Conservation (phyloP, 2,113 vertebrate species). For the Melanerpes aurifrons region DNA sequence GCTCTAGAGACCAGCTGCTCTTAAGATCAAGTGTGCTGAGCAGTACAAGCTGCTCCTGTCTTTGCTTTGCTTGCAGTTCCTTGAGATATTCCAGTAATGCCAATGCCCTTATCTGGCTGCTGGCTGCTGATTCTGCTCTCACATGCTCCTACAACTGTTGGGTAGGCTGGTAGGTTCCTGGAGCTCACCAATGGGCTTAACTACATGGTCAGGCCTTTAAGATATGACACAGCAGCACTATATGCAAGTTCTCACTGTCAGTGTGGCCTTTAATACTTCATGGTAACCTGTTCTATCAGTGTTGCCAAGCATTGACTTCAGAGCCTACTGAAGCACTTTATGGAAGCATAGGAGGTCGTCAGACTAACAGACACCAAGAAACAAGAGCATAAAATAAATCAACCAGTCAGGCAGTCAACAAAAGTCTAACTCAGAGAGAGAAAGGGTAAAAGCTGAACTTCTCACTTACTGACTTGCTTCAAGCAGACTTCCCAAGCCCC, state of each 20-base stretch:
- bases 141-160: fast-evolving
- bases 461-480: neutral
- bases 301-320: neutral
- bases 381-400: neutral
- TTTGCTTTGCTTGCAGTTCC: neutral
- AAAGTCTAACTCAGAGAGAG: neutral
- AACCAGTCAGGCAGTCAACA: neutral
- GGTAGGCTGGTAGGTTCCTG: neutral
- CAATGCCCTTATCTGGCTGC: neutral
- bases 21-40: neutral
- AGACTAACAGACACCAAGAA: neutral
- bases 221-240: neutral
- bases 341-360: fast-evolving
- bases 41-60: neutral
- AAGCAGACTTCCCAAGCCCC: neutral
- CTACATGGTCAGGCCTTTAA: neutral
- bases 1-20: neutral
- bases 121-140: neutral
- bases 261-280: neutral
- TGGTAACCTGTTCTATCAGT: neutral
- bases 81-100: neutral
- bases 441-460: neutral
- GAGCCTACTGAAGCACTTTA: neutral
- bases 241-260: neutral
- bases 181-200: neutral